Evolutionary conservation across 2,797 vertebrate genomes (phyloP), one percentile per base, ranked within the genome.

Genomic region (Acridotheres tristis): DNA sequence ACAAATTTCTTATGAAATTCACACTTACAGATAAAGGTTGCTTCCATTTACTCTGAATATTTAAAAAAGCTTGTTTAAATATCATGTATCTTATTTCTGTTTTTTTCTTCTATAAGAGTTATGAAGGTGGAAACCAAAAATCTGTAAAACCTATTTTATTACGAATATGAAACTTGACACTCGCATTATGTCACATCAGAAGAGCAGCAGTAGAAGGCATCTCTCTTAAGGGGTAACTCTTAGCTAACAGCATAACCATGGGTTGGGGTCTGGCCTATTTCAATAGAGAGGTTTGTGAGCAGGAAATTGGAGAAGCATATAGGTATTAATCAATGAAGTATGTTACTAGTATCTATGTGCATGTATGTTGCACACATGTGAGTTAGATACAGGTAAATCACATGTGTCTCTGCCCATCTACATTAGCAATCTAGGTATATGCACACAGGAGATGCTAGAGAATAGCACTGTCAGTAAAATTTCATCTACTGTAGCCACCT

Each of bases 1-100:
- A 92, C 42, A 94, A 89, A 85, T 62, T 89, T 66, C 68, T 72
- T 55, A 77, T 7, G 34, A 94, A 94, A 92, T 84, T 89, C 84
- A 78, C 76, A 68, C 88, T 91, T 80, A 74, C 22, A 91, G 68
- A 83, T 43, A 88, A 94, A 92, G 54, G 67, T 91, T 94, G 62
- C 22, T 86, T 96, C 43, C 83, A 95, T 88, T 91, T 93, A 88
- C 77, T 65, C 61, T 78, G 85, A 80, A 88, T 94, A 94, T 81
- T 93, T 91, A 8, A 83, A 88, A 77, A 10, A 47, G 17, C 72
- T 83, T 85, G 51, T 84, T 91, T 91, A 95, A 95, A 89, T 89
- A 86, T 36, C 42, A 65, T 51, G 65, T 43, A 48, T 85, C 36
- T 76, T 84, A 59, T 59, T 94, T 75, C 57, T 90, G 4, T 11